Base-by-base conservation (phyloP, 1,140 invertebrate genomes). In the Telenomus remus region DNA sequence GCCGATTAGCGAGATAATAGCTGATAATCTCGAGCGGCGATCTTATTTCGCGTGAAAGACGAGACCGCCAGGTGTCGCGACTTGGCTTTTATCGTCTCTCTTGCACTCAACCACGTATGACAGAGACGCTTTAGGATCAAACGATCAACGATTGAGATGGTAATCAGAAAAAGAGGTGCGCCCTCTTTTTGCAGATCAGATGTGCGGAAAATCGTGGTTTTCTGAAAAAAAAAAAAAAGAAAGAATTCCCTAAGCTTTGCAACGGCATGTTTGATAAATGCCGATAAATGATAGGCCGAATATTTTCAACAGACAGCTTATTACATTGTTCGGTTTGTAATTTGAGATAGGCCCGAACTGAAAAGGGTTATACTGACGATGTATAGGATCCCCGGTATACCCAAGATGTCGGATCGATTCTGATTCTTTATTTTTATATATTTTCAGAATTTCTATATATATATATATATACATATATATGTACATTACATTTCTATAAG, bases 11-110 rank as follows among this genome's bases (percentile, higher is more conserved):
- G 71, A 75, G 76, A 79, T 79, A 79, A 75, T 79, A 35, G 71
- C 50, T 75, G 71, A 75, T 75, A 72, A 79, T 76, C 78, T 76
- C 64, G 27, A 76, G 16, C 57, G 48, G 47, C 75, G 78, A 79
- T 76, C 78, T 79, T 76, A 70, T 79, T 79, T 79, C 74, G 78
- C 78, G 78, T 79, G 78, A 79, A 76, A 76, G 78, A 72, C 56
- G 78, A 76, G 63, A 76, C 66, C 59, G 49, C 78, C 78, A 74
- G 78, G 78, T 79, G 78, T 74, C 78, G 60, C 54, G 19, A 1
- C 19, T 13, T 9, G 5, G 6, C 33, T 53, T n/a, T 55, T 27
- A 12, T 37, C 12, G 8, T 56, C 39, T 47, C 44, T 8, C 50
- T 59, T 48, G 35, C 51, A 11, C 42, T 50, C 15, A 3, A 33